These are phyloP conservation scores for Suillia variegata DNA, from an alignment of 2,888 invertebrate species.

Conservation along the genomic window DNA sequence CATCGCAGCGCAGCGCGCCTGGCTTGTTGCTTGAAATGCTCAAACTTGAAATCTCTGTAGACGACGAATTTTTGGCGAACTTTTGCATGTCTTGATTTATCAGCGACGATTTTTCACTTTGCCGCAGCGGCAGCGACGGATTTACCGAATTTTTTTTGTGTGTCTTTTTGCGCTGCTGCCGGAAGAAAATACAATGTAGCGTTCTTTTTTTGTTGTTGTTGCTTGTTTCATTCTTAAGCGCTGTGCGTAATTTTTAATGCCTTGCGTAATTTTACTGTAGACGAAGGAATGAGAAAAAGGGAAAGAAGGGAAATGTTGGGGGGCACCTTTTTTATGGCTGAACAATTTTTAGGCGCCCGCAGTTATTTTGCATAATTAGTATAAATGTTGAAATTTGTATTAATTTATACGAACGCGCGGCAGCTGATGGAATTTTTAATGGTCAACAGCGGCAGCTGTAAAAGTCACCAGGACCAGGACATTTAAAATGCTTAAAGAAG, in stretches of 20 bases:
- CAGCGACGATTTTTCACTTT: background rate
- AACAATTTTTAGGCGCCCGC: background rate
- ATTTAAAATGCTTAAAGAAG: too few species aligned
- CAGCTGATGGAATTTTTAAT: background rate
- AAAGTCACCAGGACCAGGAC: too few species aligned
- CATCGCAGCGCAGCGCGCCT: background rate
- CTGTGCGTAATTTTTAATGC: constrained; percentile 10
- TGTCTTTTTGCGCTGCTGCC: background rate
- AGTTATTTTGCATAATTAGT: background rate
- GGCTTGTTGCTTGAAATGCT: background rate
- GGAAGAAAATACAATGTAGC: background rate
- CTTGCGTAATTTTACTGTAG: constrained; percentile 6
- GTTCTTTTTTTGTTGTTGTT: background rate
- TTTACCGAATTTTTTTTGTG: background rate
- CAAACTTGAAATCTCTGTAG: too few species aligned
- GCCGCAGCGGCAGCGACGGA: too few species aligned
- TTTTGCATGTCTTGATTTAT: constrained; percentile 7
- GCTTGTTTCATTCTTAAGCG: constrained; percentile 2
- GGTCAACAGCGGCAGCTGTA: too few species aligned
- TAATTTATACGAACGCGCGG: constrained; percentile 4
- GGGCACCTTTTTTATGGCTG: background rate
- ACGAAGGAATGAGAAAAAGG: background rate
- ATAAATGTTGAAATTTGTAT: constrained; percentile 7
- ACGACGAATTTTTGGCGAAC: background rate
- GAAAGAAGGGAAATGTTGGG: too few species aligned